Evolutionary conservation across 2,797 vertebrate species (phyloP), one percentile per base, ranked within the genome.

Genomic region (Darevskia mixta): DNA sequence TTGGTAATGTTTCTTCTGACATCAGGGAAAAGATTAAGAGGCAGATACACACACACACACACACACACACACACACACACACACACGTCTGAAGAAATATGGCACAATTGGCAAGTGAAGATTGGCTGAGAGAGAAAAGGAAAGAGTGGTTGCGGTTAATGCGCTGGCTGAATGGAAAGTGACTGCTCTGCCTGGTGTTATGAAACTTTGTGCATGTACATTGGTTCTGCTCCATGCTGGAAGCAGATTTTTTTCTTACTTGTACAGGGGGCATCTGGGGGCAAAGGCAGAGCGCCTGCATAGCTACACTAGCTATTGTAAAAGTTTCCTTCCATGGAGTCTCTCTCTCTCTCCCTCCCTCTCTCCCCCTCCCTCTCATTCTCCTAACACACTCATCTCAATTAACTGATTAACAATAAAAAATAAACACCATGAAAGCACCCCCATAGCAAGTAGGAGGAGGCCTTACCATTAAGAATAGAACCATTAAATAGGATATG

Each of bases 1-100:
- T 88, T 92, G 91, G 81, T 91, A 91, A 88, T 91, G 78, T 43
- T 93, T 92, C 87, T 94, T 49, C 91, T 93, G 91, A 86, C 90
- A 91, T 91, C 73, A n/a, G 85, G 86, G 78, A 88, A 91, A 23
- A 66, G 79, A 92, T 84, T 88, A 90, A 67, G 86, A 87, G 77
- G 90, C 49, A 3, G 9, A 11, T 8, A 11, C 45, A 49, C 45
- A 49, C 45, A 49, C 10, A 45, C 45, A 49, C 49, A 49, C 49
- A 88, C 80, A 10, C 45, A 3, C 45, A 45, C 45, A 2, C 45
- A 3, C 45, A 3, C 41, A 41, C 41, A 41, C 41, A 43, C 41
- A 43, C 49, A 3, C 45, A 88, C 79, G 38, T 73, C 81, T 87
- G 77, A 91, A 92, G 85, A 93, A 95, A 94, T 86, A 91, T 79